Evolutionary conservation across 2,797 vertebrate genomes (phyloP), one percentile per base, ranked within the genome.

Genomic region (Brachyalestes nurse): DNA sequence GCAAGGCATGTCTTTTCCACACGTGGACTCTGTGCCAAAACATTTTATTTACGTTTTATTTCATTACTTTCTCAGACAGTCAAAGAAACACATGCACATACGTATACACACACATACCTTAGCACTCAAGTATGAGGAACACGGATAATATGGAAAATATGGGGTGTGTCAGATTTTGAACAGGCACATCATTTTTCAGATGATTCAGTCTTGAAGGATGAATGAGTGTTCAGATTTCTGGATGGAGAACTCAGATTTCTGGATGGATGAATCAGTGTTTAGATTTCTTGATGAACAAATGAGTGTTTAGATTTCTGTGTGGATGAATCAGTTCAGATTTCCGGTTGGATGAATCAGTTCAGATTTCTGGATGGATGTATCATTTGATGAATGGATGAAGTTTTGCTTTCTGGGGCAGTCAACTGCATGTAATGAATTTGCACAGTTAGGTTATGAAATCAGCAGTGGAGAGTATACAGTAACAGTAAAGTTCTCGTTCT

Each of bases 41-140:
- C n/a, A 17, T 83, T 75, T 74, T 79, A 60, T 77, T 75, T 72
- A 77, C 60, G 67, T 80, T 80, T 72, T 47, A 47, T 38, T 70
- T 71, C 77, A 71, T 60, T 45, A 16, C 34, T 57, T 58, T 25
- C 75, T 69, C 38, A 69, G 67, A 57, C 69, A 75, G n/a, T 71
- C 28, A 79, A 69, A 75, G 42, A 69, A 45, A 38, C 23, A 40
- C 19, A 69, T 38, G 69, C 49, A 60, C 49, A 66, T 13, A 23
- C 28, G 16, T 21, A 38, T 16, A 62, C 21, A 62, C 14, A 49
- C n/a, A 10, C 73, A 62, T 8, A 42, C 40, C 4, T 4, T 4
- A 4, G 8, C 40, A 42, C 40, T 4, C 38, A n/a, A n/a, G n/a
- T n/a, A n/a, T 19, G 53, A 5, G 17, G 1, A 65, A 42, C 8